A percentile compares a stretch with the other conserved stretches of the same genome.
Conservation (phyloP, 2,113 vertebrate species). For the Nothoprocta perdicaria region DNA sequence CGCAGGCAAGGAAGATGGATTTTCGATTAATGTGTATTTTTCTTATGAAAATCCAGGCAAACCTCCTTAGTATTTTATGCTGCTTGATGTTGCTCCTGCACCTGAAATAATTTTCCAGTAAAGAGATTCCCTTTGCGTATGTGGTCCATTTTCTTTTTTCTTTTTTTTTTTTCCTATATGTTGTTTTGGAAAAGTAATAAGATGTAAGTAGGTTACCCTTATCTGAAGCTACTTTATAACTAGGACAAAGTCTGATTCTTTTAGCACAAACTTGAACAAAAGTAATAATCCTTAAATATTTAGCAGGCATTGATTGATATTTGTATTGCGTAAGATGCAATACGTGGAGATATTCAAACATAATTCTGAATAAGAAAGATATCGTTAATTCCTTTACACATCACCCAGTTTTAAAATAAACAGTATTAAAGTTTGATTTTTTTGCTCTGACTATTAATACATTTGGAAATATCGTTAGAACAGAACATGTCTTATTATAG, state of each 20-base stretch:
- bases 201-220: conserved; percentile 71
- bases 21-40: neutral
- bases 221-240: conserved; percentile 55
- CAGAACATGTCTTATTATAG: neutral
- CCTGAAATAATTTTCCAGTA: conserved; percentile 44
- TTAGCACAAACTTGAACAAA: conserved; percentile 37
- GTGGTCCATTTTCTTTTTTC: neutral
- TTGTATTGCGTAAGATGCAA: conserved; percentile 19
- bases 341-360: conserved; percentile 20
- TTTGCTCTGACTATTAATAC: neutral
- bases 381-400: neutral
- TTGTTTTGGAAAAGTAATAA: conserved; percentile 66
- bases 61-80: neutral
- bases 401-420: neutral
- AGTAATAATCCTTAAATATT: neutral
- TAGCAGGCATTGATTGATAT: neutral
- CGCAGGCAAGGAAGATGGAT: neutral
- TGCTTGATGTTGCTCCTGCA: neutral
- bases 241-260: conserved; percentile 65
- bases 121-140: conserved; percentile 15
- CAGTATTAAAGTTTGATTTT: neutral
- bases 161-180: neutral
- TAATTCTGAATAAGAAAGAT: neutral
- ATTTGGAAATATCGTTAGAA: neutral
- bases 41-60: neutral